Base-by-base conservation (phyloP, 2,113 vertebrate species). In the Phycodurus eques region DNA sequence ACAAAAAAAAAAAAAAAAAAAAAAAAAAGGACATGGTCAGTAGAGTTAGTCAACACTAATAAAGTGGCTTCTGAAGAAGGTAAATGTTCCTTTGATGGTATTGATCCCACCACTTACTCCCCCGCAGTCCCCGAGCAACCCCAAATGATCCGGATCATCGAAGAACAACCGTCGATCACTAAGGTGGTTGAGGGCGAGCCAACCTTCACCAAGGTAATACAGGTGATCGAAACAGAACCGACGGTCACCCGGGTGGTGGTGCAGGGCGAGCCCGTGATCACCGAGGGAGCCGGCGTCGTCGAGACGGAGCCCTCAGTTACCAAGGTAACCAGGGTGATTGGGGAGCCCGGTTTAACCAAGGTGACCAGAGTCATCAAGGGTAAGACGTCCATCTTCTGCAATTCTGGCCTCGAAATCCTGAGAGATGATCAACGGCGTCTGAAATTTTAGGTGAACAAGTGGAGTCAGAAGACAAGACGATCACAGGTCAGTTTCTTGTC, bases 101-200 rank as follows among this genome's bases (percentile, higher is more conserved):
- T 11, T 83, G 19, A 62, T 43, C 22, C 61, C 31, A 53, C 12
- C 5, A 46, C 39, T 68, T 33, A 20, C 53, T 81, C 35, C 46
- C 65, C 43, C 43, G 43, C 71, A 91, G 88, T 65, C 15, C 88
- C 92, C 17, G 62, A 81, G 0, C 20, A 44, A 66, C 93, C 90
- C 70, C 89, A 86, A 74, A 75, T 94, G 60, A 91, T 92, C 44
- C 76, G 56, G 39, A 66, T 87, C 19, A 70, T 85, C 22, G 74
- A 80, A 5, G 71, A 15, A 11, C 44, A 83, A 0, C 77, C 87
- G 1, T 1, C 82, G 1, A 0, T 85, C 10, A 83, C 49, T n/a
- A 81, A 61, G 44, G 17, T 79, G 14, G 66, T 79, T 12, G 63
- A 72, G 4, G 65, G 44, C 0, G 59, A 83, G 0, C 71, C 85